Percentiles rank a stretch among this genome's conserved stretches.
phyloP scores from a whole-genome alignment of 2,888 invertebrate species.

The Lottia scabra region DNA sequence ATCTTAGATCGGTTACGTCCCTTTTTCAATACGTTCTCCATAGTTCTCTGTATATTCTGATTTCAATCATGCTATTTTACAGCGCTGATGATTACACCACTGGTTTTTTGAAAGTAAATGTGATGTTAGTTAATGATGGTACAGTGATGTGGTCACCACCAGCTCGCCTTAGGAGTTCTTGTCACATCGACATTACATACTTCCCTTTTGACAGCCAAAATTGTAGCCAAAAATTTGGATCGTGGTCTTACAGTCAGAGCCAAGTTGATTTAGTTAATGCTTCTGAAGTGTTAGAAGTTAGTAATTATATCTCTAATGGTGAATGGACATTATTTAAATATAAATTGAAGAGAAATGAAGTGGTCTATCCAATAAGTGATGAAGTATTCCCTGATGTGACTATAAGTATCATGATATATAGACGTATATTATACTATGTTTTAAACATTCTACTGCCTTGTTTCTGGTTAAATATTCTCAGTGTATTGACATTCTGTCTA shows the following conservation, averaged over 20 bases:
- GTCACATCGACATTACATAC: conserved; percentile 70
- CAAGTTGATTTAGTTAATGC: conserved; percentile 68
- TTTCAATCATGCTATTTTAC: conserved; percentile 22
- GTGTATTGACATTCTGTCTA: conserved; percentile 70
- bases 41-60: too few relatives aligned
- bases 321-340: conserved; percentile 62
- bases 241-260: conserved; percentile 66
- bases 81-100: conserved; percentile 74
- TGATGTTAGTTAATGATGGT: conserved; percentile 72
- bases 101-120: conserved; percentile 73
- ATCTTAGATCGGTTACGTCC: too few relatives aligned
- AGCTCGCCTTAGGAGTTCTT: conserved; percentile 72
- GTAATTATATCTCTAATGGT: conserved; percentile 62
- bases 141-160: conserved; percentile 74
- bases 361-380: conserved; percentile 59
- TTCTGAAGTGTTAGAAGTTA: conserved; percentile 60
- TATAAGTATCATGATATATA: conserved; percentile 70
- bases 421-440: conserved; percentile 69
- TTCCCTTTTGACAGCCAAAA: conserved; percentile 67
- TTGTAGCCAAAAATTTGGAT: conserved; percentile 65
- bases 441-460: conserved; percentile 70
- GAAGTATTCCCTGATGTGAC: conserved; percentile 68
- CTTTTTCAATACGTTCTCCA: too few relatives aligned
- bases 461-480: conserved; percentile 70
- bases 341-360: conserved; percentile 54